Conservation (phyloP, 2,797 vertebrate genomes). For the Choloepus didactylus region DNA sequence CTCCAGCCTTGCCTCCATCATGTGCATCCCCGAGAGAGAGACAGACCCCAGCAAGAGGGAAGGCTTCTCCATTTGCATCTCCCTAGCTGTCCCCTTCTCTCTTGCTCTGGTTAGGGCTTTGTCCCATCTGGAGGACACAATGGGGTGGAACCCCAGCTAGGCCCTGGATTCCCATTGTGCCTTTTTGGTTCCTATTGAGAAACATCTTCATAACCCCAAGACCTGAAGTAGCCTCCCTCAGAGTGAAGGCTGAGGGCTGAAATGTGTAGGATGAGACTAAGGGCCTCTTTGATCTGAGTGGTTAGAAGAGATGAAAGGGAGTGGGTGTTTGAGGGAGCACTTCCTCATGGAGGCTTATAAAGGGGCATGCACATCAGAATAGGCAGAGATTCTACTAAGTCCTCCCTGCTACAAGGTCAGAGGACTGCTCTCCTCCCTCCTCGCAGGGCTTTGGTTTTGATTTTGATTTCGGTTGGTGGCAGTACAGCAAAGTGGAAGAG, state of each 20-base stretch:
- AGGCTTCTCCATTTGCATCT: neutral
- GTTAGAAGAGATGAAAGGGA: neutral
- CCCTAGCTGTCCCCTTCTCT: neutral
- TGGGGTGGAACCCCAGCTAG: neutral
- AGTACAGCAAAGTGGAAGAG: neutral
- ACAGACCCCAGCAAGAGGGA: neutral
- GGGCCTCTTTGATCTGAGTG: neutral
- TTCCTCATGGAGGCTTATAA: neutral
- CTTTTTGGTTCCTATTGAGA: neutral
- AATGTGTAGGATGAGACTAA: neutral
- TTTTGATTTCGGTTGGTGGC: conserved; percentile 5
- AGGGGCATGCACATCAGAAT: neutral
- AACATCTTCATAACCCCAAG: neutral
- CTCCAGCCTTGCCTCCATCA: conserved; percentile 3
- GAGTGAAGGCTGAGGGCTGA: neutral
- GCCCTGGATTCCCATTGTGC: neutral
- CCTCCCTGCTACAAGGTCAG: neutral
- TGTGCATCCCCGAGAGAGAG: too few species aligned
- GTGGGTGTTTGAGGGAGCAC: neutral
- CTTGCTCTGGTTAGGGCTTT: neutral
- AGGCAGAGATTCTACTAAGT: neutral
- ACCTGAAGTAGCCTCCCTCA: neutral
- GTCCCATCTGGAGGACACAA: neutral
- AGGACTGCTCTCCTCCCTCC: neutral
- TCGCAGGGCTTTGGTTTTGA: neutral